Conservation (phyloP, 2,888 invertebrate species). For the Oxyscelio sp. region DNA sequence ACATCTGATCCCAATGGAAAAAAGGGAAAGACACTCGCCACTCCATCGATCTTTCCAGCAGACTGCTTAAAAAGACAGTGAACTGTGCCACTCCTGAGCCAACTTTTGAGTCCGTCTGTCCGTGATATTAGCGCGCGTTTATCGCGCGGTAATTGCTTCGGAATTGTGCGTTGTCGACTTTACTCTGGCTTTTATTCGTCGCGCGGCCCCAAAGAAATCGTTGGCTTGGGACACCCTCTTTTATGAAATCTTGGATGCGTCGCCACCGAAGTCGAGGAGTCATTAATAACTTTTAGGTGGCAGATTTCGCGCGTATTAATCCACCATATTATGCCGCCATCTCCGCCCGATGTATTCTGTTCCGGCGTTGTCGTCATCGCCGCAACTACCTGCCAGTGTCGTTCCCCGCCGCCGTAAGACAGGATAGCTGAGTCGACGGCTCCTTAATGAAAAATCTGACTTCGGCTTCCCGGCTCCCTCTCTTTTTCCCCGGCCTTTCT, state of each 20-base stretch:
- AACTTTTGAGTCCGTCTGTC: conserved; percentile 53
- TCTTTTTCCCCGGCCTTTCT: conserved; percentile 73
- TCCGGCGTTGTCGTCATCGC: conserved; percentile 79
- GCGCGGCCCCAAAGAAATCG: too few species aligned
- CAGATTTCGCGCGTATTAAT: too few species aligned
- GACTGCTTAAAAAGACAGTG: conserved; percentile 48
- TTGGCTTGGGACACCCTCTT: too few species aligned
- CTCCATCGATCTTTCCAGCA: conserved; percentile 37
- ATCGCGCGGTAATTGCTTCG: conserved; percentile 63
- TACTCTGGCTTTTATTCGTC: conserved; percentile 77
- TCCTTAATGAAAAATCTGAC: conserved; percentile 88
- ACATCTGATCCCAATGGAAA: conserved; percentile 25
- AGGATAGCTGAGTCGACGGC: conserved; percentile 88
- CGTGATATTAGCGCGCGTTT: conserved; percentile 61
- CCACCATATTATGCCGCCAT: too few species aligned
- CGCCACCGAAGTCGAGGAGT: too few species aligned
- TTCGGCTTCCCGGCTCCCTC: conserved; percentile 77
- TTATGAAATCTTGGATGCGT: too few species aligned
- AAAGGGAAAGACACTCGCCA: too few species aligned
- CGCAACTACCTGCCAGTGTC: conserved; percentile 78
- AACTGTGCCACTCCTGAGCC: conserved; percentile 25
- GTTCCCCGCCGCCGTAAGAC: conserved; percentile 75
- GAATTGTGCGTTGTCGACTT: conserved; percentile 77
- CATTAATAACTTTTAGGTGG: too few species aligned
- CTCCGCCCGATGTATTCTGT: too few species aligned